Percentiles rank a stretch among this genome's conserved stretches.
These are phyloP conservation scores for Aporophyla lueneburgensis DNA, from an alignment of 2,888 invertebrate species.

Conservation along the genomic window DNA sequence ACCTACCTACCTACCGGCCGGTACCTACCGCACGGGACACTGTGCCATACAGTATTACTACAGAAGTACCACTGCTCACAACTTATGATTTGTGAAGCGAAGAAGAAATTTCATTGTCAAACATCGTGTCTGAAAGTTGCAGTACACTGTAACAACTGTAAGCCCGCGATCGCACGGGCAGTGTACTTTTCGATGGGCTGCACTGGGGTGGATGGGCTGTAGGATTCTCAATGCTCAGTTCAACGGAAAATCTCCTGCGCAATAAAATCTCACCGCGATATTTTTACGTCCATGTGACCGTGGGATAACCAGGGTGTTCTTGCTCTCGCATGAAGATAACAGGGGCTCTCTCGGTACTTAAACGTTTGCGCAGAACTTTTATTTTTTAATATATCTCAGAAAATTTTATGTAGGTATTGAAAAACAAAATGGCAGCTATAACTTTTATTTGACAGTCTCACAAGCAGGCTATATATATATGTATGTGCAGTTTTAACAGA, in stretches of 20 bases:
- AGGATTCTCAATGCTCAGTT: no score
- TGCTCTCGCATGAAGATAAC: not conserved
- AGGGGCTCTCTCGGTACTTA: not conserved
- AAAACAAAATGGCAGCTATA: no score
- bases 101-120: not conserved
- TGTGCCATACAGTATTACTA: not conserved
- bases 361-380: not conserved
- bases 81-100: not conserved
- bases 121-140: not conserved
- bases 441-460: not conserved
- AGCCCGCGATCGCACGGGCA: no score
- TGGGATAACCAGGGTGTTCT: not conserved
- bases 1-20: constrained; percentile 51
- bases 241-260: no score
- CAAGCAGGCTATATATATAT: no score
- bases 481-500: no score
- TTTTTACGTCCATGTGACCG: no score
- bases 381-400: no score
- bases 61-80: constrained; percentile 22
- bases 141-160: not conserved
- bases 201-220: no score
- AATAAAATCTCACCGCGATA: no score
- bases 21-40: constrained; percentile 60
- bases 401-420: no score
- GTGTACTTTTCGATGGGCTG: no score